These are phyloP conservation scores for Maniola hyperantus DNA, from an alignment of 2,888 invertebrate genomes.

Conservation along the genomic window DNA sequence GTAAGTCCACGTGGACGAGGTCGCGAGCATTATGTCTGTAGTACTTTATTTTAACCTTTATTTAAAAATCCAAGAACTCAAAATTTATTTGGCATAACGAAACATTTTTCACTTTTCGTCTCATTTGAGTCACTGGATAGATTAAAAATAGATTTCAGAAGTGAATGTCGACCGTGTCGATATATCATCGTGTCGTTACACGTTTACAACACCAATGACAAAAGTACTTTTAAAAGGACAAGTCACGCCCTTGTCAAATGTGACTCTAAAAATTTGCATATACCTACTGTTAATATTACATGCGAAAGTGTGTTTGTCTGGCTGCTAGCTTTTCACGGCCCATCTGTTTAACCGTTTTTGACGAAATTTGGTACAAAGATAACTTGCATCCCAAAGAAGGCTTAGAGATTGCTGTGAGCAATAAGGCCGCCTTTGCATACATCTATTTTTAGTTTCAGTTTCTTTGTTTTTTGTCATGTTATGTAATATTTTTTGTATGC, in stretches of 20 bases:
- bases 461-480: too few relatives aligned
- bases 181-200: conserved; percentile 26
- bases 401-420: too few relatives aligned
- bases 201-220: conserved; percentile 27
- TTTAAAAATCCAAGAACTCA: background rate
- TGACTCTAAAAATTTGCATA: background rate
- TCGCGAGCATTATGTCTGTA: too few relatives aligned
- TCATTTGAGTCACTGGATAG: conserved; percentile 1
- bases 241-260: conserved; percentile 19
- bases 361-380: too few relatives aligned
- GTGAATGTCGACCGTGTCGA: conserved; percentile 10
- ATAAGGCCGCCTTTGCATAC: too few relatives aligned
- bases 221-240: conserved; percentile 19
- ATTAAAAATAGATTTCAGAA: conserved; percentile 10
- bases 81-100: conserved; percentile 1
- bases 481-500: too few relatives aligned
- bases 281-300: background rate
- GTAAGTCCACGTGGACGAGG: too few relatives aligned
- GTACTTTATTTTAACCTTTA: background rate
- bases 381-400: too few relatives aligned
- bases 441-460: too few relatives aligned
- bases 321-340: too few relatives aligned
- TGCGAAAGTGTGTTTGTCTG: too few relatives aligned
- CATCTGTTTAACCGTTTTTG: too few relatives aligned
- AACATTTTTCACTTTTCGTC: conserved; percentile 6